Conservation (phyloP, 2,113 vertebrate species). For the Castor canadensis region DNA sequence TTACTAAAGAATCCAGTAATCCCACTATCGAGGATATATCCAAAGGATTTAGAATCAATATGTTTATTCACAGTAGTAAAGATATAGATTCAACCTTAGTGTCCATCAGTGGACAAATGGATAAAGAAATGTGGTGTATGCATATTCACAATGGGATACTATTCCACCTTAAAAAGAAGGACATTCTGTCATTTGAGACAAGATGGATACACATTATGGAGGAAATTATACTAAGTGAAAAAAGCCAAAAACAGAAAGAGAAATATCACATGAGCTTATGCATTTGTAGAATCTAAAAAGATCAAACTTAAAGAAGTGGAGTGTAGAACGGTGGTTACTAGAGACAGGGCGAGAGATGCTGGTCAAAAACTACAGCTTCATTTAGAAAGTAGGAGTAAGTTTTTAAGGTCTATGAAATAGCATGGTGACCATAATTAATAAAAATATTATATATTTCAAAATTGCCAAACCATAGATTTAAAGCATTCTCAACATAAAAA, state of each 20-base stretch:
- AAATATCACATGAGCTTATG: background rate
- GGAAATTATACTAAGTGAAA: background rate
- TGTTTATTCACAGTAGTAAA: background rate
- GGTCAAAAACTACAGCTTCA: background rate
- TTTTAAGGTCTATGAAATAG: background rate
- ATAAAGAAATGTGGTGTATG: too few species aligned
- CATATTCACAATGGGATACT: background rate
- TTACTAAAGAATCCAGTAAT: background rate
- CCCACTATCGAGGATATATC: background rate
- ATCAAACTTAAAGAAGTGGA: background rate
- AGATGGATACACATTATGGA: background rate
- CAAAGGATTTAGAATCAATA: background rate
- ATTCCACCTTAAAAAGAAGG: background rate
- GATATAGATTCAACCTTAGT: background rate
- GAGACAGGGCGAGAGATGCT: background rate
- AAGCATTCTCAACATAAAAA: background rate
- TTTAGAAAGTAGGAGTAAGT: background rate
- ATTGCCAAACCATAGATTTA: background rate
- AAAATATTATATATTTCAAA: background rate
- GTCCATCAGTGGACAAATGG: background rate
- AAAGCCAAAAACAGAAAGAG: background rate
- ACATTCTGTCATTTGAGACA: background rate
- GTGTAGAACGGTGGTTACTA: background rate
- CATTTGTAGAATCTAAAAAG: background rate
- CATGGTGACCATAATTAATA: background rate